phyloP scores from a whole-genome alignment of 2,888 invertebrate genomes.

The Diarsia dahlii region DNA sequence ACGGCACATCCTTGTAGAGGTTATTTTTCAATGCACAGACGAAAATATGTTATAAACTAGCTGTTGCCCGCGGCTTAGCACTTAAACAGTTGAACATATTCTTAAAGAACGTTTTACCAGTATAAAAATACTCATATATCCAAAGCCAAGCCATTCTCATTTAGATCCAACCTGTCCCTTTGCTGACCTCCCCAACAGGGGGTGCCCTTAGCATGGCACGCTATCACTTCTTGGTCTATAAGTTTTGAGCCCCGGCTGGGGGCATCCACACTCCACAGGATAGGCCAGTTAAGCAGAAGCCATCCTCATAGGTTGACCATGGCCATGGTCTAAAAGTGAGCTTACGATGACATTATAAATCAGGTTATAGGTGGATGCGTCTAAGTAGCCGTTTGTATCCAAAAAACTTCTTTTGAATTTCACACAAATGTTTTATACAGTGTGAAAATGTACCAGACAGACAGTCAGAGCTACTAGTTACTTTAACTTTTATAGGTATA shows the following conservation, averaged over 20 bases:
- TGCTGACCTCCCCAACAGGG: too few species aligned
- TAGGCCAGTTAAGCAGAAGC: too few species aligned
- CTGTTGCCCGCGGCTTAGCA: not conserved
- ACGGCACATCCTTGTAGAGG: not conserved
- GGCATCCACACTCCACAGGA: too few species aligned
- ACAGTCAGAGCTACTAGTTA: not conserved
- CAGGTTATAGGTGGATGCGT: too few species aligned
- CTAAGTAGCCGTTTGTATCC: too few species aligned
- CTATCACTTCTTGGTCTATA: too few species aligned
- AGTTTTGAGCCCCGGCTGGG: too few species aligned
- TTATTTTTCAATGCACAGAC: slow-evolving; percentile 10
- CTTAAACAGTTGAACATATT: too few species aligned
- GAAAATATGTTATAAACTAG: not conserved
- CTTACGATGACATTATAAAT: too few species aligned
- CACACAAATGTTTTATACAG: not conserved
- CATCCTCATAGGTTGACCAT: too few species aligned
- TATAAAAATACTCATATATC: not conserved
- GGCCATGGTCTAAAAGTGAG: not conserved
- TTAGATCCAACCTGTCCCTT: too few species aligned
- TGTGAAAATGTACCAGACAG: not conserved
- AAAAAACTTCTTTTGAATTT: not conserved
- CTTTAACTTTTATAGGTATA: not conserved
- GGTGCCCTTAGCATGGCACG: too few species aligned
- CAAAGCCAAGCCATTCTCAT: not conserved
- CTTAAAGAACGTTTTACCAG: not conserved